Conservation (phyloP, 2,888 invertebrate species). For the Megaustenia siamemsis region DNA sequence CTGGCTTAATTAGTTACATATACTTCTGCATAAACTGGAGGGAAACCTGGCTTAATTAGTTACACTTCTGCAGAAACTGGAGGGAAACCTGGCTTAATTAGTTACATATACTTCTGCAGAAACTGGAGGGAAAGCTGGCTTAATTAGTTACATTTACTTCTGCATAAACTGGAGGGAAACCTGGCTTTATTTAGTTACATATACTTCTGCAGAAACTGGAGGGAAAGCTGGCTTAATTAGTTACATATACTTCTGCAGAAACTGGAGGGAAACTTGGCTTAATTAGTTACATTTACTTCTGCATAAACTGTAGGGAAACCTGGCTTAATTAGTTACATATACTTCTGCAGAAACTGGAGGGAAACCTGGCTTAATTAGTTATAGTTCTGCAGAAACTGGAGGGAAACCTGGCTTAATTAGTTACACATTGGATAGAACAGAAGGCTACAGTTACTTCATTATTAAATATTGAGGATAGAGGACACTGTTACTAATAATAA, state of each 20-base stretch:
- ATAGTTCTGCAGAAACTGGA: conserved; percentile 64
- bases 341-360: conserved; percentile 61
- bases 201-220: conserved; percentile 64
- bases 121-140: conserved; percentile 29
- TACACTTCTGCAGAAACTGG: too few species aligned
- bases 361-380: background rate
- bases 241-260: conserved; percentile 71
- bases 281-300: conserved; percentile 67
- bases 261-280: conserved; percentile 27
- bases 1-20: too few species aligned
- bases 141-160: conserved; percentile 65
- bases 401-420: background rate
- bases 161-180: conserved; percentile 59
- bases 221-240: conserved; percentile 17
- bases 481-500: background rate
- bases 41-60: background rate
- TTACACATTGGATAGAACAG: conserved; percentile 68
- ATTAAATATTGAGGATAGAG: conserved; percentile 38
- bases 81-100: too few species aligned
- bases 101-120: conserved; percentile 70
- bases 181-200: conserved; percentile 60
- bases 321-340: conserved; percentile 64
- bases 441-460: conserved; percentile 68
- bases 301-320: conserved; percentile 57
- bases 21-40: conserved; percentile 64